These are phyloP conservation scores for Cecidostiba fungosa DNA, from an alignment of 2,888 invertebrate genomes.

Conservation along the genomic window DNA sequence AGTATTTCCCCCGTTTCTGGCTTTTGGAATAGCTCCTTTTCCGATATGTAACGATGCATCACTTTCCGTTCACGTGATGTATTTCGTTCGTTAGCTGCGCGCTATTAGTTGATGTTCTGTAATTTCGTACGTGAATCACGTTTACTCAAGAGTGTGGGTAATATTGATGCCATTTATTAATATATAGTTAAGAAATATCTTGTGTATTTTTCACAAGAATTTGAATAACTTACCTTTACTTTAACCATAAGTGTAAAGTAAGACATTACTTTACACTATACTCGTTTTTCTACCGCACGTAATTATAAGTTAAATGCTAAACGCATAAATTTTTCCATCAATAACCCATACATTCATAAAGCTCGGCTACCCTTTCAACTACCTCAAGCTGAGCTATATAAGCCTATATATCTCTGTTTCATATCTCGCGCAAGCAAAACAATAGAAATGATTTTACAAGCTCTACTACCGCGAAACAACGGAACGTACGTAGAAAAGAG, in stretches of 20 bases:
- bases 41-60: neutral
- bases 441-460: slow-evolving; percentile 56
- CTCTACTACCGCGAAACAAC: slow-evolving; percentile 5
- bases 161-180: too few relatives aligned
- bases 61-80: neutral
- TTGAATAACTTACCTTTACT: too few relatives aligned
- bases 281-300: neutral
- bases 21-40: neutral
- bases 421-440: slow-evolving; percentile 15
- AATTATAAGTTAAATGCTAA: too few relatives aligned
- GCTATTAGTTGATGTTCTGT: neutral
- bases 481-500: neutral
- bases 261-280: too few relatives aligned
- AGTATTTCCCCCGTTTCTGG: neutral
- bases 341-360: neutral
- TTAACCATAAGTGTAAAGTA: too few relatives aligned
- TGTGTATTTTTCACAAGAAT: too few relatives aligned
- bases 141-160: too few relatives aligned
- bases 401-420: slow-evolving; percentile 37
- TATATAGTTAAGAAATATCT: too few relatives aligned
- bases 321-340: too few relatives aligned
- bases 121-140: neutral
- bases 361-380: neutral
- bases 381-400: neutral
- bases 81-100: neutral